Evolutionary conservation across 2,888 invertebrate species (phyloP).

Genomic region (Melieria picta): DNA sequence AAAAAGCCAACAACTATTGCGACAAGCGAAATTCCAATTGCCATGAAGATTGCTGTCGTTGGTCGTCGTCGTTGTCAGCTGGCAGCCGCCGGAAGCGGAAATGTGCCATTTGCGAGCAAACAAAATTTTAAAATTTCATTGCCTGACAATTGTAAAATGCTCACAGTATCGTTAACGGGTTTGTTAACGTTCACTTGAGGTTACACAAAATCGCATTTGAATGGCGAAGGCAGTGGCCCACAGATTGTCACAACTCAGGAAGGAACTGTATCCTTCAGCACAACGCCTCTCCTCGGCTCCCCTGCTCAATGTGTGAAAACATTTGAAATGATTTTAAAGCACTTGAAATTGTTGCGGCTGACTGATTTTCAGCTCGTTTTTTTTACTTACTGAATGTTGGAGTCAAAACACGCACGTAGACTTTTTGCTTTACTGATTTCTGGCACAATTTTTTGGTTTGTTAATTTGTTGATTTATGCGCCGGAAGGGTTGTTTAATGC

Average conservation of each 20-base stretch:
- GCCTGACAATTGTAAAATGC: too few relatives aligned
- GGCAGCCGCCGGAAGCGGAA: slow-evolving; percentile 38
- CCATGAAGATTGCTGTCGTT: slow-evolving; percentile 17
- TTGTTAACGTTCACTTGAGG: too few relatives aligned
- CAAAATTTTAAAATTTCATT: not conserved
- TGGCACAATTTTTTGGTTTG: slow-evolving; percentile 39
- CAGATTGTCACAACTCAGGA: too few relatives aligned
- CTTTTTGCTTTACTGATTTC: slow-evolving; percentile 9
- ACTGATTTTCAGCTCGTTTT: too few relatives aligned
- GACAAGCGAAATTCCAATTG: slow-evolving; percentile 28
- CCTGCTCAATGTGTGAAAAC: too few relatives aligned
- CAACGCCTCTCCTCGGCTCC: too few relatives aligned
- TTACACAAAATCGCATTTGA: too few relatives aligned
- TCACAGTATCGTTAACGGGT: too few relatives aligned
- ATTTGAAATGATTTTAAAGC: slow-evolving; percentile 5
- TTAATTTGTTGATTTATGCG: slow-evolving; percentile 60
- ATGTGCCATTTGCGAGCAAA: slow-evolving; percentile 35
- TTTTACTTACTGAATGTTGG: too few relatives aligned
- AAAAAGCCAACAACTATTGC: slow-evolving; percentile 49
- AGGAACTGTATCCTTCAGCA: too few relatives aligned
- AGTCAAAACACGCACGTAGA: not conserved
- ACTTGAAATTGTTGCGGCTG: slow-evolving; percentile 14
- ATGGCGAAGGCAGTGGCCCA: too few relatives aligned
- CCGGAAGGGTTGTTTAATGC: slow-evolving; percentile 62
- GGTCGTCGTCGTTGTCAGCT: not conserved